Base-by-base conservation (phyloP, 2,113 vertebrate genomes). In the Pica pica region DNA sequence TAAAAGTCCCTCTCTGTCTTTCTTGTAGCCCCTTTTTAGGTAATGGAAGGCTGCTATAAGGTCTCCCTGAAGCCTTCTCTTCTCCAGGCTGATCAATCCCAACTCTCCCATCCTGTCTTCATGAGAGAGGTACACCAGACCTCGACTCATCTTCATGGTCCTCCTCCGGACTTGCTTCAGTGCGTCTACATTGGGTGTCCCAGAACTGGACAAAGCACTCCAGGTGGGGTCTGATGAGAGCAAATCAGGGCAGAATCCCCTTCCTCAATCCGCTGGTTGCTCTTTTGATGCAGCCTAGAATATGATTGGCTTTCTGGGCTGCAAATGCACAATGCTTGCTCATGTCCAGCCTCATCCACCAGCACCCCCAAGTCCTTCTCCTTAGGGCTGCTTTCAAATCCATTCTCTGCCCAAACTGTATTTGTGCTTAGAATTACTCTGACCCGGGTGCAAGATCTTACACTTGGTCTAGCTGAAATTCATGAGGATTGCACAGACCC, bases 141-240 rank as follows among this genome's bases (percentile, higher is more conserved):
- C 13, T 47, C 20, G 60, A 16, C 35, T 71, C 9, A 56, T 56
- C 24, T 55, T 28, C 0, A 0, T 63, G n/a, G 11, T 27, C 18
- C 22, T 64, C 30, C 20, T 79, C 30, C 0, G 0, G 9, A 41
- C 13, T 79, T 63, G 11, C 3, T n/a, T 47, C 49, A 63, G 31
- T 47, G 41, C 10, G 16, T 56, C 17, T 37, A 35, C 0, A 0
- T 22, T 42, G 65, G 9, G 13, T 71, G 30, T 9, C 16, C n/a
- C 35, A 49, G 20, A 63, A 24, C 16, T 35, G n/a, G 47, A 63
- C n/a, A 26, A 20, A 79, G 24, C 35, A 41, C 23, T 87, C 13
- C 55, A 53, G n/a, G 35, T 55, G 16, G 13, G 16, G n/a, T 41
- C 30, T 56, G 30, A 31, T 41, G 49, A 35, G 20, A 56, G 30